Evolutionary conservation across 2,113 vertebrate species (phyloP).

Genomic region (Pholis gunnellus): DNA sequence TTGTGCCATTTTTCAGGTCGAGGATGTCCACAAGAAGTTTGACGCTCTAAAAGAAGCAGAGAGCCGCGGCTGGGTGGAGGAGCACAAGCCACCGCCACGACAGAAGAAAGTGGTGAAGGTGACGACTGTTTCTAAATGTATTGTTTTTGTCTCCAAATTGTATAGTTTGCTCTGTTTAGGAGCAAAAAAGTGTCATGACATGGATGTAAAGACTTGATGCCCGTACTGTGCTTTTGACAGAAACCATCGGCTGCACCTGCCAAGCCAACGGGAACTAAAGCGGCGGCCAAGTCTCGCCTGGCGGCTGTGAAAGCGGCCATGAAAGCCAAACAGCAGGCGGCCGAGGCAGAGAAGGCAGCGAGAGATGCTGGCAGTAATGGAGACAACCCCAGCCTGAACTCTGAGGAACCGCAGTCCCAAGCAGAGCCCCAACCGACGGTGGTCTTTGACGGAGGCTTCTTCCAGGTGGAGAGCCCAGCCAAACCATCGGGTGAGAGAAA

Average conservation of each 20-base stretch:
- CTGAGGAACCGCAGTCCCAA: neutral
- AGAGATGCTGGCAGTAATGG: neutral
- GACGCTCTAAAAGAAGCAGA: conserved; percentile 87
- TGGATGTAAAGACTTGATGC: neutral
- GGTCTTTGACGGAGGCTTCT: conserved; percentile 92
- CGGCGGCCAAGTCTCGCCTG: conserved; percentile 87
- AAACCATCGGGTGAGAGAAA: conserved; percentile 84
- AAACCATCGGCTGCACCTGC: conserved; percentile 77
- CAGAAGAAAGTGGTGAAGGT: conserved; percentile 85
- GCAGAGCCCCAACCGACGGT: conserved; percentile 41
- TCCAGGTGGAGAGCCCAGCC: conserved; percentile 91
- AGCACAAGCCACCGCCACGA: conserved; percentile 58
- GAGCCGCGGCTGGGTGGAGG: conserved; percentile 85
- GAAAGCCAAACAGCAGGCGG: conserved; percentile 81
- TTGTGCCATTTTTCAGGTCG: conserved; percentile 79
- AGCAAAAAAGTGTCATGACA: neutral
- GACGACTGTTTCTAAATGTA: conserved; percentile 14
- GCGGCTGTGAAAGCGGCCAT: conserved; percentile 91
- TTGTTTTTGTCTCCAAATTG: neutral
- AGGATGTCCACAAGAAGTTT: conserved; percentile 93
- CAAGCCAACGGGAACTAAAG: conserved; percentile 79
- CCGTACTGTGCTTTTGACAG: conserved; percentile 71
- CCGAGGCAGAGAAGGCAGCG: conserved; percentile 65
- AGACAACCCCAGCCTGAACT: neutral
- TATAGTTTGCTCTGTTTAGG: neutral